Evolutionary conservation across 1,140 invertebrate genomes (phyloP).

Genomic region (Drosophila micromelanica): DNA sequence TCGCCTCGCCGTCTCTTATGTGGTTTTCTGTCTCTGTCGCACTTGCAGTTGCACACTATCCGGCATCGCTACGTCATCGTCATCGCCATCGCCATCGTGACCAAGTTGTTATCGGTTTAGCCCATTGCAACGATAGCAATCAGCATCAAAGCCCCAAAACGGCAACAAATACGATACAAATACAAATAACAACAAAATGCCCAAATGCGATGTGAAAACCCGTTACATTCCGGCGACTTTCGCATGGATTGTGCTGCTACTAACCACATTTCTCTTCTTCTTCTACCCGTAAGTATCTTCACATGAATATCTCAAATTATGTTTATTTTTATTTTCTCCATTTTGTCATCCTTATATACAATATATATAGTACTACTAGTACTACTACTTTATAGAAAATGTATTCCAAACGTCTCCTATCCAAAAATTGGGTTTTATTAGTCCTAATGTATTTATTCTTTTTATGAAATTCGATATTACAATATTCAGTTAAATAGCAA

Average conservation of each 20-base stretch:
- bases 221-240: constrained; percentile 97
- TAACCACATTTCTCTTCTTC: constrained; percentile 96
- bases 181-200: constrained; percentile 87
- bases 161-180: constrained; percentile 22
- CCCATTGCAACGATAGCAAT: constrained; percentile 35
- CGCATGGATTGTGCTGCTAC: constrained; percentile 96
- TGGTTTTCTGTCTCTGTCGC: constrained; percentile 34
- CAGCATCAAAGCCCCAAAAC: constrained; percentile 33
- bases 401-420: no score
- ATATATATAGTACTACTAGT: no score
- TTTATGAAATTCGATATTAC: no score
- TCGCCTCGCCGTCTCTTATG: constrained; percentile 64
- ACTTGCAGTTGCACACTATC: constrained; percentile 36
- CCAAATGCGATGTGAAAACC: constrained; percentile 96
- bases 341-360: no score
- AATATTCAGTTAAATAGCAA: no score
- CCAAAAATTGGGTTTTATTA: no score
- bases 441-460: no score
- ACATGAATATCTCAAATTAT: no score
- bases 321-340: no score
- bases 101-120: constrained; percentile 12
- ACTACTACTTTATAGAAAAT: no score
- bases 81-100: constrained; percentile 54
- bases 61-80: constrained; percentile 50
- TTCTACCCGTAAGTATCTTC: constrained; percentile 95